Conservation (phyloP, 1,140 invertebrate genomes). For the Drosophila sucinea region DNA sequence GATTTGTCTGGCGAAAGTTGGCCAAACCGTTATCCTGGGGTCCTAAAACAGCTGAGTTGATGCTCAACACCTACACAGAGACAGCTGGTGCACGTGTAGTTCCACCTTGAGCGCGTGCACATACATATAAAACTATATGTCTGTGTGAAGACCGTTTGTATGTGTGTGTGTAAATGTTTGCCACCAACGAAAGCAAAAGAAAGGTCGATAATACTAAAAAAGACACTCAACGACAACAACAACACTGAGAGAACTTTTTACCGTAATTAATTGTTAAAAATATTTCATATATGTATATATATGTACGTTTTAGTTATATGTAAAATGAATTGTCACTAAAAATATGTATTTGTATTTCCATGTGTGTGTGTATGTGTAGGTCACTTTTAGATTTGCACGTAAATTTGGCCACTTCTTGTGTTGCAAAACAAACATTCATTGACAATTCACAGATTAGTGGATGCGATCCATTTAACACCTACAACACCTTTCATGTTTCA, state of each 20-base stretch:
- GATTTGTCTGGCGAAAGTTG: neutral
- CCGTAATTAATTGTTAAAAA: conserved; percentile 33
- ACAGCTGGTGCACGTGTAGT: conserved; percentile 67
- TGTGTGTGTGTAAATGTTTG: conserved; percentile 29
- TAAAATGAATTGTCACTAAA: conserved; percentile 54
- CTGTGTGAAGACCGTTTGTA: conserved; percentile 15
- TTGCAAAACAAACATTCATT: conserved; percentile 9
- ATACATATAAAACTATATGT: conserved; percentile 10
- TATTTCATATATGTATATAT: conserved; percentile 17
- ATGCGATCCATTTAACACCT: conserved; percentile 30
- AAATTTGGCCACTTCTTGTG: conserved; percentile 14
- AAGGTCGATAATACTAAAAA: conserved; percentile 48
- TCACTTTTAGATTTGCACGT: conserved; percentile 19
- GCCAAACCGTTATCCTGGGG: conserved; percentile 9
- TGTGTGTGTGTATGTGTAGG: conserved; percentile 32
- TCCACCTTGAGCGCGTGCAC: conserved; percentile 9
- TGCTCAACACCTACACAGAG: conserved; percentile 51
- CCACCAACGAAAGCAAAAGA: conserved; percentile 32
- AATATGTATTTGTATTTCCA: conserved; percentile 36
- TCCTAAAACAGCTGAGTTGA: conserved; percentile 34
- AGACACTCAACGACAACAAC: conserved; percentile 3
- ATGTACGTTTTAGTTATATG: conserved; percentile 31
- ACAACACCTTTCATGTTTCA: conserved; percentile 32
- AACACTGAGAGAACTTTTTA: conserved; percentile 30
- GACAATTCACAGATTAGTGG: conserved; percentile 39